phyloP scores from a whole-genome alignment of 2,113 vertebrate species.

The Oreochromis spilurus region DNA sequence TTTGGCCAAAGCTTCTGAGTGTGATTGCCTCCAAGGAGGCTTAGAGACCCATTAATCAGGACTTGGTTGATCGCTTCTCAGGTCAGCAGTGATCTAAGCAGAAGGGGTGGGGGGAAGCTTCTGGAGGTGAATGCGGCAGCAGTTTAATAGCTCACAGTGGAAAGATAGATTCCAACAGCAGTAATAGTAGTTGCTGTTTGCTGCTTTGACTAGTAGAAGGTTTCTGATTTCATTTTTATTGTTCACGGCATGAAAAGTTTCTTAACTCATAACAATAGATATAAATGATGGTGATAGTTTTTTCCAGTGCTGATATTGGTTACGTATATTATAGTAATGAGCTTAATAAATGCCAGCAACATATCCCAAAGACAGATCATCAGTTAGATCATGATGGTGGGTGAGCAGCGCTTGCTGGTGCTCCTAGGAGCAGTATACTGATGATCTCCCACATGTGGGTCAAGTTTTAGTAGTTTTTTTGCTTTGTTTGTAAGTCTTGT shows the following conservation, averaged over 20 bases:
- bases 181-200: neutral
- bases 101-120: neutral
- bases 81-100: conserved; percentile 34
- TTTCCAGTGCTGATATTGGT: neutral
- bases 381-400: neutral
- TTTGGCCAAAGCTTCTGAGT: conserved; percentile 29
- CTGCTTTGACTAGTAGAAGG: neutral
- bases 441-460: neutral
- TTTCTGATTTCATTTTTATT: neutral
- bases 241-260: neutral
- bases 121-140: conserved; percentile 41
- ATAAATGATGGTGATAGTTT: neutral
- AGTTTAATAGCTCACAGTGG: conserved; percentile 42
- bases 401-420: neutral
- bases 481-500: neutral
- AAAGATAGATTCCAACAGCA: conserved; percentile 30
- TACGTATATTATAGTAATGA: neutral
- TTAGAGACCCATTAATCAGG: conserved; percentile 62
- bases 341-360: conserved; percentile 1
- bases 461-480: neutral
- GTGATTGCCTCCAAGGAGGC: conserved; percentile 42
- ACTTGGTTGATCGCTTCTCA: conserved; percentile 45
- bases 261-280: neutral
- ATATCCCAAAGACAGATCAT: neutral
- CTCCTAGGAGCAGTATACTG: neutral